A percentile compares a stretch with the other conserved stretches of the same genome.
Conservation (phyloP, 2,888 invertebrate species). For the Frankliniella intonsa region DNA sequence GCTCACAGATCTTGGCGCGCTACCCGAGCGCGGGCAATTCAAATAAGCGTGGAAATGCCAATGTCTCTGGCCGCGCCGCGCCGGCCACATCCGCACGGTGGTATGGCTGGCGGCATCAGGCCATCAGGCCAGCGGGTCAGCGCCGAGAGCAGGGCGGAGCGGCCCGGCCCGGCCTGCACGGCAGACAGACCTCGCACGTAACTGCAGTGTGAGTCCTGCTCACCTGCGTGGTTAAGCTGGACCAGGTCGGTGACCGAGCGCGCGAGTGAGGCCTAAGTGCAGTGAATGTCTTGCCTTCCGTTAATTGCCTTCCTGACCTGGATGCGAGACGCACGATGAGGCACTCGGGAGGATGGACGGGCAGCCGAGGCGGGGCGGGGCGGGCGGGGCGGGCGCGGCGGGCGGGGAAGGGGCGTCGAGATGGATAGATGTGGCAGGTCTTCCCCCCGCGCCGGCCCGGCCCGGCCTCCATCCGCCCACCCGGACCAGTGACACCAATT, state of each 20-base stretch:
- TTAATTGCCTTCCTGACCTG: conserved; percentile 22
- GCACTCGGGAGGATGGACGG: background rate
- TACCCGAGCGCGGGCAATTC: no score
- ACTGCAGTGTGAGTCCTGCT: background rate
- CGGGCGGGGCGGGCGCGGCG: background rate
- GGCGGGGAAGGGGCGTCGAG: background rate
- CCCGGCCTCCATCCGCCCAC: no score
- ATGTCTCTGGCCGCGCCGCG: no score
- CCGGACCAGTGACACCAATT: no score
- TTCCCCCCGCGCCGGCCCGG: no score
- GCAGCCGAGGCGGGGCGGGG: background rate
- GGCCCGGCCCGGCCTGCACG: background rate
- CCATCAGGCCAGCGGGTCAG: background rate
- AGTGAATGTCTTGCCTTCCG: background rate
- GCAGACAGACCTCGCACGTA: background rate
- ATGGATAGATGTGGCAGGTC: background rate
- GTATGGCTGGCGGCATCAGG: background rate
- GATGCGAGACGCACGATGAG: background rate
- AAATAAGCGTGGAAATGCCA: no score
- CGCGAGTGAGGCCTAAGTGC: conserved; percentile 1
- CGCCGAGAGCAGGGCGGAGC: background rate
- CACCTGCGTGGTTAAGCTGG: background rate
- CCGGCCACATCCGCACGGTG: no score
- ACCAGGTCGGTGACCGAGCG: background rate
- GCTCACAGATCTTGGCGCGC: no score